Evolutionary conservation across 2,797 vertebrate genomes (phyloP).

Genomic region (Gallinago solitaria): DNA sequence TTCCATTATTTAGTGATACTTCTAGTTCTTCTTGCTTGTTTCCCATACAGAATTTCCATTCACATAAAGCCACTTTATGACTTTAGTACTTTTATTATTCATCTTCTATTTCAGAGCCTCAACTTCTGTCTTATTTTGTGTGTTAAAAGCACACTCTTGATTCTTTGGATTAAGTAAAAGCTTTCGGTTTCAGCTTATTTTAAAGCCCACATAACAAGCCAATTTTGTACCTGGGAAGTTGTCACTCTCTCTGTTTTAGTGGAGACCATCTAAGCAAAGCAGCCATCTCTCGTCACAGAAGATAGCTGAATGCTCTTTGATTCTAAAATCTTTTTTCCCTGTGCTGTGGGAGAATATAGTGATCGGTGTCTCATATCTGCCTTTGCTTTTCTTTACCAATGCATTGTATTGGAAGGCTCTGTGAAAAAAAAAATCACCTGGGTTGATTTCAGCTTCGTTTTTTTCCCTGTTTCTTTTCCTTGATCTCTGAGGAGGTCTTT

Average conservation of each 20-base stretch:
- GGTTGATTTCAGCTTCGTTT: slow-evolving; percentile 43
- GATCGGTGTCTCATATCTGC: neutral
- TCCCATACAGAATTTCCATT: slow-evolving; percentile 61
- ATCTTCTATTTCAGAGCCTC: slow-evolving; percentile 30
- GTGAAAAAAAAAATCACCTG: slow-evolving; percentile 42
- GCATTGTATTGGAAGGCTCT: neutral
- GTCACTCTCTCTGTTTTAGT: slow-evolving; percentile 42
- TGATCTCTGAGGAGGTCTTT: slow-evolving; percentile 72
- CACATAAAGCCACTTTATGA: slow-evolving; percentile 18
- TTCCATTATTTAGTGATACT: slow-evolving; percentile 65
- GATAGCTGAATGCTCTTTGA: slow-evolving; percentile 1
- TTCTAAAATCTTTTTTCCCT: slow-evolving; percentile 3
- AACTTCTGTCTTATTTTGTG: slow-evolving; percentile 22
- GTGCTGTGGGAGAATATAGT: neutral
- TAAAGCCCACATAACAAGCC: slow-evolving; percentile 44
- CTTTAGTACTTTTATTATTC: slow-evolving; percentile 45
- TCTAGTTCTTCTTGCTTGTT: slow-evolving; percentile 66
- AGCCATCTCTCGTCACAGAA: slow-evolving; percentile 23
- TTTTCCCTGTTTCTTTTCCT: slow-evolving; percentile 41
- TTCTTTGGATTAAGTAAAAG: slow-evolving; percentile 44
- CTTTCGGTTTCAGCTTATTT: slow-evolving; percentile 22
- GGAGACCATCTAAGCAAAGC: slow-evolving; percentile 50
- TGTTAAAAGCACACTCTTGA: slow-evolving; percentile 17
- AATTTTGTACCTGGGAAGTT: slow-evolving; percentile 67
- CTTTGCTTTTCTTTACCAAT: neutral